Evolutionary conservation across 2,888 invertebrate species (phyloP).

Genomic region (Drosophila siamana): DNA sequence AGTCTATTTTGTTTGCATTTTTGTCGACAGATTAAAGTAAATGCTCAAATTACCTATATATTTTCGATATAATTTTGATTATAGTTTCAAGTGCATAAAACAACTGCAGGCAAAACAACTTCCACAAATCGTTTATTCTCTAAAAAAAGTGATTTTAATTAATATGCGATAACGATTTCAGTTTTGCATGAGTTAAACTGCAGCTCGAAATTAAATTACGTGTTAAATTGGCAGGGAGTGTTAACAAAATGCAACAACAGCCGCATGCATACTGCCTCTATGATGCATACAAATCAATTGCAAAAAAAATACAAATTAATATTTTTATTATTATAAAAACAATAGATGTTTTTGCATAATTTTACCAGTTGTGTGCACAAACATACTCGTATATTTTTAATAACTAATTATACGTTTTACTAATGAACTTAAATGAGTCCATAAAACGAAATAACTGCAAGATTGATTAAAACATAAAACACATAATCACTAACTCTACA

Average conservation of each 20-base stretch:
- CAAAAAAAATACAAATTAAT: slow-evolving; percentile 3
- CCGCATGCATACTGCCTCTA: slow-evolving; percentile 19
- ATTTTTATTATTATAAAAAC: slow-evolving; percentile 11
- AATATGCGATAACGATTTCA: slow-evolving; percentile 25
- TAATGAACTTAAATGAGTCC: slow-evolving; percentile 38
- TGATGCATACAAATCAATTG: slow-evolving; percentile 62
- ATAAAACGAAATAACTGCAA: slow-evolving; percentile 16
- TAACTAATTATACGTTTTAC: slow-evolving; percentile 58
- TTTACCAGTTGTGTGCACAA: slow-evolving; percentile 41
- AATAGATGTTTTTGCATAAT: slow-evolving; percentile 27
- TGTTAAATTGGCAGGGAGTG: slow-evolving; percentile 59
- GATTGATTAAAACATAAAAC: slow-evolving; percentile 6
- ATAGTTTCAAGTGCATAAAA: slow-evolving; percentile 39
- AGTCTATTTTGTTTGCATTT: slow-evolving; percentile 62
- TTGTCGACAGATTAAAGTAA: slow-evolving; percentile 43
- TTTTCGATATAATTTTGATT: slow-evolving; percentile 4
- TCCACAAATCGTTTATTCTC: slow-evolving; percentile 14
- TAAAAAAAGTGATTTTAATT: slow-evolving; percentile 45
- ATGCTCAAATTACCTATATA: slow-evolving; percentile 20
- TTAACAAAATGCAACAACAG: slow-evolving; percentile 42
- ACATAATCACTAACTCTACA: neutral
- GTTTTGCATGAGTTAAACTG: slow-evolving; percentile 39
- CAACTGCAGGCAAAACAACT: slow-evolving; percentile 8
- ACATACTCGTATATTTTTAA: slow-evolving; percentile 39
- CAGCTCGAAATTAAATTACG: slow-evolving; percentile 58